A percentile compares a stretch with the other conserved stretches of the same genome.
Evolutionary conservation across 1,140 invertebrate genomes (phyloP).

Genomic region (Drosophila lacteicornis): DNA sequence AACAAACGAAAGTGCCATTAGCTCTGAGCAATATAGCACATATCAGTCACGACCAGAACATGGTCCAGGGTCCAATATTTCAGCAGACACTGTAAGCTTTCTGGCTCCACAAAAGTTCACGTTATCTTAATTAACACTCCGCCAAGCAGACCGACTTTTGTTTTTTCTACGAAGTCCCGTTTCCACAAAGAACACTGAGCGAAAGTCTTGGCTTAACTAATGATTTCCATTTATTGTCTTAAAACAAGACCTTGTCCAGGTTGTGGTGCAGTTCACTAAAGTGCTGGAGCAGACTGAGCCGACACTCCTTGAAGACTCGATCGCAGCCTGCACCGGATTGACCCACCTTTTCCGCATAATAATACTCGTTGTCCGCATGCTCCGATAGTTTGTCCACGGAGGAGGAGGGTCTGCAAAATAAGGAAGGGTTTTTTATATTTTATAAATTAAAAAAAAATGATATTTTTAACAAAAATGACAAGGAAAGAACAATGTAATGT

Average conservation of each 20-base stretch:
- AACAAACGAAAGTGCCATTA: conserved; percentile 70
- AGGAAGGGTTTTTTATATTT: neutral
- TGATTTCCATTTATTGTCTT: conserved; percentile 54
- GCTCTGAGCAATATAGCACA: conserved; percentile 27
- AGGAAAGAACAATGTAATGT: too few relatives aligned
- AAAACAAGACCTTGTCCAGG: conserved; percentile 56
- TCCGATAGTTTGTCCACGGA: conserved; percentile 87
- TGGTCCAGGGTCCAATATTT: conserved; percentile 30
- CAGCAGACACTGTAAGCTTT: conserved; percentile 49
- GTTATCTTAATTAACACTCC: conserved; percentile 67
- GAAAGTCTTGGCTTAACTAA: conserved; percentile 23
- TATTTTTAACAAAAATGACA: neutral
- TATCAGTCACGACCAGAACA: conserved; percentile 17
- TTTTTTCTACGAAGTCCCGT: conserved; percentile 8
- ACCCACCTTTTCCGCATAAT: conserved; percentile 88
- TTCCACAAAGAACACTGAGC: conserved; percentile 36
- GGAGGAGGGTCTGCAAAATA: conserved; percentile 87
- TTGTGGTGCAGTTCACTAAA: conserved; percentile 67
- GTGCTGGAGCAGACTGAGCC: conserved; percentile 70
- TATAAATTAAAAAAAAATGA: neutral
- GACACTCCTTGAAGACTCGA: conserved; percentile 88
- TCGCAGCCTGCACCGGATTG: conserved; percentile 86
- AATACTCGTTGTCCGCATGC: conserved; percentile 89
- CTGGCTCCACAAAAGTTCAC: conserved; percentile 50
- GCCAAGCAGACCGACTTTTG: conserved; percentile 10